Conservation (phyloP, 1,140 invertebrate species). For the Coptotermes formosanus region DNA sequence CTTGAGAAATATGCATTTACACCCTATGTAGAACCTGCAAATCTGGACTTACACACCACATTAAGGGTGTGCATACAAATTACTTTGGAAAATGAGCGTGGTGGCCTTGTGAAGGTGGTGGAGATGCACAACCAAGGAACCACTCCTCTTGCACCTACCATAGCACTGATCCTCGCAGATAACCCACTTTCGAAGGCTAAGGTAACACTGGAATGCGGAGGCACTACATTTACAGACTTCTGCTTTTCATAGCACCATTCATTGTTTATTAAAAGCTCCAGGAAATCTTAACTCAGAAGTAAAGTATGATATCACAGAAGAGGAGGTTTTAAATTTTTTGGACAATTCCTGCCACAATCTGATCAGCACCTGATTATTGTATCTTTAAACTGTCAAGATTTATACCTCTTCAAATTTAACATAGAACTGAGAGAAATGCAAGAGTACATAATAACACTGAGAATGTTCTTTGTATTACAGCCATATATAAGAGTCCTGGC, state of each 20-base stretch:
- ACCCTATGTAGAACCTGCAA: conserved; percentile 45
- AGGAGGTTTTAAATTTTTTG: too few relatives aligned
- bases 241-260: too few relatives aligned
- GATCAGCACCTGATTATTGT: too few relatives aligned
- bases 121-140: conserved; percentile 55
- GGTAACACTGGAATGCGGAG: not conserved
- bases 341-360: too few relatives aligned
- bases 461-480: conserved; percentile 42
- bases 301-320: too few relatives aligned
- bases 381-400: too few relatives aligned
- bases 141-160: conserved; percentile 46
- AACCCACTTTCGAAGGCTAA: conserved; percentile 51
- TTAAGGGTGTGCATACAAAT: conserved; percentile 65
- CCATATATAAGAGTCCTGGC: conserved; percentile 52
- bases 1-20: conserved; percentile 49
- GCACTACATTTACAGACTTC: too few relatives aligned
- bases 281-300: too few relatives aligned
- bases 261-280: too few relatives aligned
- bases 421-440: too few relatives aligned
- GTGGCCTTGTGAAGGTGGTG: conserved; percentile 71
- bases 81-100: conserved; percentile 72
- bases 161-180: conserved; percentile 40
- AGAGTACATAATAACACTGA: too few relatives aligned
- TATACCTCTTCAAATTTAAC: too few relatives aligned
- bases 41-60: not conserved